Base-by-base conservation (phyloP, 2,888 invertebrate genomes). In the Ectobius pallidus region DNA sequence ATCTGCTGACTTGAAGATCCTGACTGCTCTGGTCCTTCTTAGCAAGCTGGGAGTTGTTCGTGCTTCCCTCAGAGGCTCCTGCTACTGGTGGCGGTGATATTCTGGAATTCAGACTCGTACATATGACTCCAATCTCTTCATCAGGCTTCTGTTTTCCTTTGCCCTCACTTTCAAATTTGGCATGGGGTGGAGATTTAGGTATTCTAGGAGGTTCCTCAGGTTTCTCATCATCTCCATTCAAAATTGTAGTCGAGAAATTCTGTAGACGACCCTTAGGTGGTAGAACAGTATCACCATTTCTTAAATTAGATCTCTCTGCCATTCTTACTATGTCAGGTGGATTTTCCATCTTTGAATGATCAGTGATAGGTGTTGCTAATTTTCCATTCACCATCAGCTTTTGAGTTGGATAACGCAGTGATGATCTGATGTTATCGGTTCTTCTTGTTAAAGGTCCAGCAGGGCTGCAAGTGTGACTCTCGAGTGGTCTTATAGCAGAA, bases 361-460 rank as follows among this genome's bases (percentile, higher is more conserved):
- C 58, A 25, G 32, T 6, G n/a, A 58, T n/a, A 16, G 58, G 80
- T 65, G 78, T 80, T 30, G 81, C 79, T 4, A 85, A 80, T 75
- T 82, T 83, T 7, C 85, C 85, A 74, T 85, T 86, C 6, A 86
- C 77, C 73, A 84, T 81, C 1, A 86, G 78, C 76, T 86, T 86
- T 74, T 86, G 86, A 2, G 83, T 82, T 0, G 83, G 81, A 78
- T 85, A 86, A 76, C 85, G 81, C 63, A 85, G 79, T 7, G 75
- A 69, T 1, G 75, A 69, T 58, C 75, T 71, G 61, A 39, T 68
- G 7, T 42, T 46, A 16, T 72, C 72, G 7, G 55, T 20, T 20
- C 55, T 65, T 27, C 70, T 73, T 42, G 70, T 67, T n/a, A 70
- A 27, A 20, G 70, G 61, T 30, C 55, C 63, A n/a, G 69, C 30